phyloP scores from a whole-genome alignment of 2,113 vertebrate genomes.

The Ceyx melanurus region DNA sequence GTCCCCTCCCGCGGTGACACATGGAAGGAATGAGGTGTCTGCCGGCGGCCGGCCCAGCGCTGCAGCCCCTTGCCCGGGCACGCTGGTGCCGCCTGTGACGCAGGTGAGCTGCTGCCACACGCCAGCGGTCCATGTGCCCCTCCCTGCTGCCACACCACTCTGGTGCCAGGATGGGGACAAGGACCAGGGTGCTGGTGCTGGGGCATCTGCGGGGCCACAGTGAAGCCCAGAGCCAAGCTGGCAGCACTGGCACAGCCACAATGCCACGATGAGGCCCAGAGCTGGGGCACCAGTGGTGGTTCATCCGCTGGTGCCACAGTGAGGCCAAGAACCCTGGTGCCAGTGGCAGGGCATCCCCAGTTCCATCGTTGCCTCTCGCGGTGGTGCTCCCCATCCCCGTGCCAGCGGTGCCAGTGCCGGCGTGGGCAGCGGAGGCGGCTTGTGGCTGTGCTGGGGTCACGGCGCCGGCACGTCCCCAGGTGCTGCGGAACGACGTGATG shows the following conservation, averaged over 20 bases:
- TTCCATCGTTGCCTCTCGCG: too few species aligned
- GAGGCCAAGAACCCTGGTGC: too few species aligned
- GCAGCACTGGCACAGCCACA: too few species aligned
- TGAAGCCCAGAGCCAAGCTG: too few species aligned
- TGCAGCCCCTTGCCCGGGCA: neutral
- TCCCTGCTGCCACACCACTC: too few species aligned
- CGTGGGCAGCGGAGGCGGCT: neutral
- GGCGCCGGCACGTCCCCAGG: slow-evolving; percentile 14
- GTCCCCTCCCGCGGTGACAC: neutral
- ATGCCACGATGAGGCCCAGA: too few species aligned
- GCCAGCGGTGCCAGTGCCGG: neutral
- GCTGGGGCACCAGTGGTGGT: too few species aligned
- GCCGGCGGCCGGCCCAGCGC: neutral
- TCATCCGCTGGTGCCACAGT: too few species aligned
- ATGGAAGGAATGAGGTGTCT: neutral
- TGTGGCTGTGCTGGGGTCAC: neutral
- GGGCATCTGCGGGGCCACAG: neutral
- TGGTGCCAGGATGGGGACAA: neutral
- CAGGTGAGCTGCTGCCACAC: neutral
- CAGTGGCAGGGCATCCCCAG: too few species aligned
- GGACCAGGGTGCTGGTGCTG: too few species aligned
- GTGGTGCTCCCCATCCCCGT: too few species aligned
- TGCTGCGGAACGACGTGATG: slow-evolving; percentile 86
- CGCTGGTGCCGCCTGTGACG: fast-evolving
- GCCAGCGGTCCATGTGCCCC: neutral